Conservation (phyloP, 64 coral and sea anemone species). For the Montipora efflorescens region DNA sequence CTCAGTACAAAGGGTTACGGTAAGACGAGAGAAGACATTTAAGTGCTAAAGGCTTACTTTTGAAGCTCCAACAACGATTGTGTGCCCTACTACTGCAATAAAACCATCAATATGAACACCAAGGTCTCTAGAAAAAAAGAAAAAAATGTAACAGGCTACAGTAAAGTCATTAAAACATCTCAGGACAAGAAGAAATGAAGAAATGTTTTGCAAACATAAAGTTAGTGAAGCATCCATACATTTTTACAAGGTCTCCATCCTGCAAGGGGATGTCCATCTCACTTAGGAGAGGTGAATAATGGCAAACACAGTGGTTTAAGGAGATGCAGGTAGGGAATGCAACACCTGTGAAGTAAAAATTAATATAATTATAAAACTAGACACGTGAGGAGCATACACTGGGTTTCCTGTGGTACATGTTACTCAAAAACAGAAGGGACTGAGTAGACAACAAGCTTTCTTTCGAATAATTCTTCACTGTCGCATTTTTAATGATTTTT, state of each 20-base stretch:
- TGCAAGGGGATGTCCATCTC: conserved; percentile 80
- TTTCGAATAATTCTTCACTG: no score
- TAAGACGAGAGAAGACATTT: not conserved
- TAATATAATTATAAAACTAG: not conserved
- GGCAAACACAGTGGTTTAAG: conserved; percentile 96
- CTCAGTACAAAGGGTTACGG: no score
- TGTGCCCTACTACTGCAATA: conserved; percentile 98
- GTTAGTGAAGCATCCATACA: conserved; percentile 67
- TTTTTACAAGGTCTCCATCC: conserved; percentile 96
- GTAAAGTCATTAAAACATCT: no score
- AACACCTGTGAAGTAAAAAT: conserved; percentile 70
- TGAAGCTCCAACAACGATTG: conserved; percentile 93
- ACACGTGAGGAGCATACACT: no score
- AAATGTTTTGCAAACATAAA: not conserved
- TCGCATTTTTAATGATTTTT: no score
- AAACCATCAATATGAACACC: conserved; percentile 99
- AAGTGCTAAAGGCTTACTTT: conserved; percentile 62
- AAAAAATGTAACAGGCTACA: not conserved
- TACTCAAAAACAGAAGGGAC: no score
- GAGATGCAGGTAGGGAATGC: conserved; percentile 99
- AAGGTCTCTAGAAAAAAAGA: conserved; percentile 78
- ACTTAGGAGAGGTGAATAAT: conserved; percentile 92
- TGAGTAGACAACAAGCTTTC: no score
- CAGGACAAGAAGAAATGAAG: not conserved
- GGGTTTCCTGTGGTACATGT: no score